Base-by-base conservation (phyloP, 2,113 vertebrate species). In the Dermatemys mawii region DNA sequence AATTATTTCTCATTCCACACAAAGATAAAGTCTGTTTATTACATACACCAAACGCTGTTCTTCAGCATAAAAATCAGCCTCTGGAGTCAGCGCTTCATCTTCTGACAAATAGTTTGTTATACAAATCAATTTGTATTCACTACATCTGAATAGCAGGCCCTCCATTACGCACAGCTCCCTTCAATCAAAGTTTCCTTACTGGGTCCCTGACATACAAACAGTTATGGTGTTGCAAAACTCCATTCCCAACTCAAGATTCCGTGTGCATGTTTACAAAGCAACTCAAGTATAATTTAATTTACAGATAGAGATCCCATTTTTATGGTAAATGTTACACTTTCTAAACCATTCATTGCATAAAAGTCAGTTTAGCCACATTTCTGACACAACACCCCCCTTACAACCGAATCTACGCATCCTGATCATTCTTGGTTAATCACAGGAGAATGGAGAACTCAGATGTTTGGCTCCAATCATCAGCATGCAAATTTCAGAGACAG, bases 1-100 rank as follows among this genome's bases (percentile, higher is more conserved):
- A 90, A 54, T 84, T 11, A 55, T 41, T 87, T 90, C 83, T 94
- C 88, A 3, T 6, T 53, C 70, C 83, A 80, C 88, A 83, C 79
- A 27, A 11, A 81, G 92, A 89, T 49, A 85, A 93, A 94, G 87
- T 92, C 95, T 84, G 55, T 26, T 90, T 76, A 11, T 84, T 49
- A 50, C 95, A 84, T 81, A 86, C 17, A 81, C 81, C 87, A 32
- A 44, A 75, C 80, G 26, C 78, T 14, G 46, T 75, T 88, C 89
- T 9, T 76, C 82, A 11, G 88, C 87, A 86, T 86, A 67, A 78
- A 86, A 84, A 82, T 22, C 80, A 49, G 91, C 78, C 76, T 92
- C 90, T 11, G 35, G 27, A 92, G 90, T 12, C 90, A 90, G 67
- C 86, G 95, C 85, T 82, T 94, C 89, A 44, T 48, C 92, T 63